Percentiles rank a stretch among this genome's conserved stretches.
Conservation (phyloP, 2,797 vertebrate genomes). For the Busarellus nigricollis region DNA sequence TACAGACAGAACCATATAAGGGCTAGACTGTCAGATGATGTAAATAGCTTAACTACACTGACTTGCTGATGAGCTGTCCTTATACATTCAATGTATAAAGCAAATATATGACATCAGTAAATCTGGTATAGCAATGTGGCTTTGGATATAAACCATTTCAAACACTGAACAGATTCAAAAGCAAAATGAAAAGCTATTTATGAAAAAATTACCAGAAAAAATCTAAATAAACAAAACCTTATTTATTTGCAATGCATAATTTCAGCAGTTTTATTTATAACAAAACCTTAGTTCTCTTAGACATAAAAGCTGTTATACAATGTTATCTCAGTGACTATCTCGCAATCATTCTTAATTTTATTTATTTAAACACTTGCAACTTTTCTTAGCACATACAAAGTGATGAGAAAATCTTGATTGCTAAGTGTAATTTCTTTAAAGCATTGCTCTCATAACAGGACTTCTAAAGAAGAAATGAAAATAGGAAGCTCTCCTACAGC, state of each 20-base stretch:
- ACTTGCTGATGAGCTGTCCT: background rate
- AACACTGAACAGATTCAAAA: background rate
- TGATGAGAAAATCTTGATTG: constrained; percentile 2
- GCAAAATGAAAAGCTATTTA: background rate
- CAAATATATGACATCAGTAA: background rate
- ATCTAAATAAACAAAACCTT: background rate
- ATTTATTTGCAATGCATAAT: constrained; percentile 29
- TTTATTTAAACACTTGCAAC: constrained; percentile 8
- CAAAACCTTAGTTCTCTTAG: background rate
- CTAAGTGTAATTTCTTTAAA: background rate
- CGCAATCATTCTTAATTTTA: constrained; percentile 2
- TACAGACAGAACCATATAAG: background rate
- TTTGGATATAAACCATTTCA: background rate
- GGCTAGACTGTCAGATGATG: background rate
- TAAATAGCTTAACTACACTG: background rate
- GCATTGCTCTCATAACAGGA: background rate
- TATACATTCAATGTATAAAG: background rate
- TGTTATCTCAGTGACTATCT: constrained; percentile 9
- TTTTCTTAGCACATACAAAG: background rate
- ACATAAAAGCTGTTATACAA: background rate
- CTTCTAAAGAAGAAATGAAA: background rate
- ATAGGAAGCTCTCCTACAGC: background rate
- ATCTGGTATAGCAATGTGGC: background rate
- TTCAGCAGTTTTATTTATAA: background rate
- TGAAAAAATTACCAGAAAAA: background rate